Percentiles rank a stretch among this genome's conserved stretches.
phyloP scores from a whole-genome alignment of 2,888 invertebrate species.

The Podotricha telesiphe region DNA sequence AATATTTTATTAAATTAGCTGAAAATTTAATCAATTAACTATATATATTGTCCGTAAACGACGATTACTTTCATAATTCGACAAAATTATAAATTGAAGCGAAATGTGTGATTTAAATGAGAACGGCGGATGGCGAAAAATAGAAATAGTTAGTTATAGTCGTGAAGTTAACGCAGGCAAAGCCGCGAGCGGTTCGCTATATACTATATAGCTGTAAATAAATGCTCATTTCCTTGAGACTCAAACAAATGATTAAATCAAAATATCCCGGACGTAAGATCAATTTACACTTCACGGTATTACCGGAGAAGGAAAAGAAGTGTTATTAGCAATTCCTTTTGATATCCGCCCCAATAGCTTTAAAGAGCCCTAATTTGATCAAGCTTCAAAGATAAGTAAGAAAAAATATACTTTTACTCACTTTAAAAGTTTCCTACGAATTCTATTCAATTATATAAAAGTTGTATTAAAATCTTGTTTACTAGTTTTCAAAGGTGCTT shows the following conservation, averaged over 20 bases:
- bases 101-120: too few species aligned
- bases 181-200: too few species aligned
- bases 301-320: slow-evolving; percentile 22
- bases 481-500: slow-evolving; percentile 60
- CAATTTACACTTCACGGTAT: slow-evolving; percentile 16
- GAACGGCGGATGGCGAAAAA: too few species aligned
- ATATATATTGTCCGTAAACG: too few species aligned
- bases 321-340: slow-evolving; percentile 29
- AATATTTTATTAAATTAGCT: too few species aligned
- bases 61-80: too few species aligned
- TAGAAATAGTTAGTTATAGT: too few species aligned
- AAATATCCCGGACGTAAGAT: slow-evolving; percentile 16
- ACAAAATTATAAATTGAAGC: too few species aligned
- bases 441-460: slow-evolving; percentile 67
- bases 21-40: too few species aligned
- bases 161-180: too few species aligned
- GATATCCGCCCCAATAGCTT: slow-evolving; percentile 32
- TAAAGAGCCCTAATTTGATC: slow-evolving; percentile 32
- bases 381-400: slow-evolving; percentile 30
- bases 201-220: too few species aligned
- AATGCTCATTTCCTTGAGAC: background rate
- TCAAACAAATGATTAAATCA: slow-evolving; percentile 22
- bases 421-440: slow-evolving; percentile 59
- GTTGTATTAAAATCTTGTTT: slow-evolving; percentile 58
- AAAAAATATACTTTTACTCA: slow-evolving; percentile 40